phyloP scores from a whole-genome alignment of 1,140 invertebrate species.

The Rhopalosiphum maidis region DNA sequence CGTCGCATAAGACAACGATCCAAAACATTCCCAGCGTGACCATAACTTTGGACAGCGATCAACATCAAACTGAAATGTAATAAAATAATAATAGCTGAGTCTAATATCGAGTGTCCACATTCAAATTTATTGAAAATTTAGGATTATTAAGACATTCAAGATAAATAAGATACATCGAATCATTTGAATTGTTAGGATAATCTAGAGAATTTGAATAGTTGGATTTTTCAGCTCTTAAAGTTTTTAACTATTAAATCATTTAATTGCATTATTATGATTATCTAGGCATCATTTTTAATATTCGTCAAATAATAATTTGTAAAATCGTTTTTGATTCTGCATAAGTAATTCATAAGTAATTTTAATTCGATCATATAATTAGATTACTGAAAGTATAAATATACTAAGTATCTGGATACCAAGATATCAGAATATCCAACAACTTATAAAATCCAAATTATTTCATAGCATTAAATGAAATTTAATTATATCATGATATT shows the following conservation, averaged over 20 bases:
- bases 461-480: neutral
- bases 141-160: neutral
- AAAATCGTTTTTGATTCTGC: neutral
- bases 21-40: constrained; percentile 41
- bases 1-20: neutral
- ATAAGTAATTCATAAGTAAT: no score
- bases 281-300: neutral
- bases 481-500: neutral
- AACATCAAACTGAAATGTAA: neutral
- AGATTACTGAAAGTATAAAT: no score
- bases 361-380: no score
- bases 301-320: neutral
- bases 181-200: neutral
- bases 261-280: neutral
- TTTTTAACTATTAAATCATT: neutral
- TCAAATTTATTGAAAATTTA: neutral
- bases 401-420: no score
- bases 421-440: neutral
- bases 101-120: neutral
- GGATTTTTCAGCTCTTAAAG: neutral
- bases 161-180: neutral
- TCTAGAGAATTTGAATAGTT: neutral
- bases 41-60: constrained; percentile 28
- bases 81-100: neutral
- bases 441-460: neutral